A percentile compares a stretch with the other conserved stretches of the same genome.
Evolutionary conservation across 2,113 vertebrate genomes (phyloP).

Genomic region (Heloderma charlesbogerti): DNA sequence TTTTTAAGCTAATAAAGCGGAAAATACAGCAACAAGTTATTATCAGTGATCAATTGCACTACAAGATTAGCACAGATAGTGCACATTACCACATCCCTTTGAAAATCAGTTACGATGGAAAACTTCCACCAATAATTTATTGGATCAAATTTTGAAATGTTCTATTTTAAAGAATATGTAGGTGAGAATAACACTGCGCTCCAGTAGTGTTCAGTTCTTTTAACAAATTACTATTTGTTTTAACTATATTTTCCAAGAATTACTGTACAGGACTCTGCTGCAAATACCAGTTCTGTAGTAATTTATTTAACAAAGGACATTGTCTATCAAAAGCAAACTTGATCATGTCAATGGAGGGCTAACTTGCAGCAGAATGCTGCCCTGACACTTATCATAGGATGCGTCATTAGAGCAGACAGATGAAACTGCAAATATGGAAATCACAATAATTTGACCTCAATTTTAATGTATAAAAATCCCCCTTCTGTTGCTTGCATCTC

Average conservation of each 20-base stretch:
- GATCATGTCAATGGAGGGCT: background rate
- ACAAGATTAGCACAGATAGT: fast-evolving
- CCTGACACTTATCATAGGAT: background rate
- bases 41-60: fast-evolving
- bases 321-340: background rate
- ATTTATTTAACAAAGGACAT: background rate
- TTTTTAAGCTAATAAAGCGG: background rate
- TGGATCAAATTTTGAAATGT: background rate
- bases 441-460: slow-evolving; percentile 49
- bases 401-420: slow-evolving; percentile 41
- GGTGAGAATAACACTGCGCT: fast-evolving
- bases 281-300: background rate
- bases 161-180: background rate
- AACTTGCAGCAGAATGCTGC: background rate
- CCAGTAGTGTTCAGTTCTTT: background rate
- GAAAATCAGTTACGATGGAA: background rate
- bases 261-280: background rate
- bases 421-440: slow-evolving; percentile 26
- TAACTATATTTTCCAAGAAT: background rate
- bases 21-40: background rate
- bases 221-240: background rate
- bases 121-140: fast-evolving
- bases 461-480: slow-evolving; percentile 22
- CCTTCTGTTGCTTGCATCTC: slow-evolving; percentile 17
- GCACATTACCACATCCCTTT: fast-evolving